Percentiles rank a stretch among this genome's conserved stretches.
Evolutionary conservation across 2,797 vertebrate genomes (phyloP).

Genomic region (Glossophaga mutica): DNA sequence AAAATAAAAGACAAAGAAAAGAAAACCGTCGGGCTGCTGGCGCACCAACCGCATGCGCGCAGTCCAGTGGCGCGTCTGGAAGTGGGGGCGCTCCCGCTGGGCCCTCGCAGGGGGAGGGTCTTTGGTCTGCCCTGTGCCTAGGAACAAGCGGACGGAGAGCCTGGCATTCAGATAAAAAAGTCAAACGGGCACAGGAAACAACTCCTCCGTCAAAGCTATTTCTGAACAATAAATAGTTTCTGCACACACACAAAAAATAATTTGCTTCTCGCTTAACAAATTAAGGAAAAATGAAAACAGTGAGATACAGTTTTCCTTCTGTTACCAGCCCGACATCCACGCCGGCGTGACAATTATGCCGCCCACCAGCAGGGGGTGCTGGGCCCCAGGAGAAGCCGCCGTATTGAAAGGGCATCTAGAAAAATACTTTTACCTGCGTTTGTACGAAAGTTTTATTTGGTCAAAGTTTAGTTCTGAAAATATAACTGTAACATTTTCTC

Average conservation of each 20-base stretch:
- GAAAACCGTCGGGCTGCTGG: not conserved
- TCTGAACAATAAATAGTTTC: conserved; percentile 76
- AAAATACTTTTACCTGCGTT: not conserved
- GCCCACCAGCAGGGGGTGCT: conserved; percentile 76
- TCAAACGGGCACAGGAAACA: not conserved
- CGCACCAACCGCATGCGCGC: not conserved
- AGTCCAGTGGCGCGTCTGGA: not conserved
- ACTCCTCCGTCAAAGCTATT: not conserved
- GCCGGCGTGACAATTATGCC: conserved; percentile 40
- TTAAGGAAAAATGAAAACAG: conserved; percentile 30
- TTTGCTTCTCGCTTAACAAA: conserved; percentile 16
- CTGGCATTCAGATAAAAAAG: not conserved
- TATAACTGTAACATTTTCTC: conserved; percentile 45
- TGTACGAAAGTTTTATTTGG: conserved; percentile 54
- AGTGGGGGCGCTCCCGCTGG: not conserved
- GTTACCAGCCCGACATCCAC: not conserved
- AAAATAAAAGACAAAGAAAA: not conserved
- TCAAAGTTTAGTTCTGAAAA: conserved; percentile 62
- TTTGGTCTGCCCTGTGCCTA: not conserved
- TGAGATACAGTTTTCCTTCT: not conserved
- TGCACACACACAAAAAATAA: conserved; percentile 41
- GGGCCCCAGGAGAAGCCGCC: conserved; percentile 30
- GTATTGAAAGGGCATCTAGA: not conserved
- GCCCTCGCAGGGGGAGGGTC: not conserved
- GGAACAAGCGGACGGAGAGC: too few relatives aligned